Percentiles rank a stretch among this genome's conserved stretches.
Evolutionary conservation across 2,888 invertebrate species (phyloP).

Genomic region (Philopedon plagiatum): DNA sequence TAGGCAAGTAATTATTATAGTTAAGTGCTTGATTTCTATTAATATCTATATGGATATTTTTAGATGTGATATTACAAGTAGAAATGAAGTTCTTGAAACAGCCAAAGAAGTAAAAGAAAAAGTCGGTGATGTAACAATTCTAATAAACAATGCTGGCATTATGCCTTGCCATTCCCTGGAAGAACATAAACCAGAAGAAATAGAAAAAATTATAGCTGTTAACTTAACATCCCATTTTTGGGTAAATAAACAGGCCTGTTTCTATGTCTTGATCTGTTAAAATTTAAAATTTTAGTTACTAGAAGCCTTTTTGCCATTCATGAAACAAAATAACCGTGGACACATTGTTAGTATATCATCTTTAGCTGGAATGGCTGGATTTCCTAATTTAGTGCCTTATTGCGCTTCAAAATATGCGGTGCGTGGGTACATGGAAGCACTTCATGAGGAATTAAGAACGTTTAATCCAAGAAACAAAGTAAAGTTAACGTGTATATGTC

Average conservation of each 20-base stretch:
- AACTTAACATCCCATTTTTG: no score
- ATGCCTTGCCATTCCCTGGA: slow-evolving; percentile 84
- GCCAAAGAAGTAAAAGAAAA: slow-evolving; percentile 77
- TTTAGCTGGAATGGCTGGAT: slow-evolving; percentile 81
- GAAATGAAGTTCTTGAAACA: no score
- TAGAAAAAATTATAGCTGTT: no score
- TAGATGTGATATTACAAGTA: no score
- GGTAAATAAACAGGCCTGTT: no score
- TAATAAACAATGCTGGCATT: slow-evolving; percentile 91
- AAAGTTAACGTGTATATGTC: slow-evolving; percentile 84
- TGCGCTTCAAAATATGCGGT: slow-evolving; percentile 88
- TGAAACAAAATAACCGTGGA: slow-evolving; percentile 82
- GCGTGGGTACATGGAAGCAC: slow-evolving; percentile 86
- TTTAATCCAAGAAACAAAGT: slow-evolving; percentile 69
- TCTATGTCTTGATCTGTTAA: no score
- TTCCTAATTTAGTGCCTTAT: slow-evolving; percentile 84
- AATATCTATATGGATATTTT: no score
- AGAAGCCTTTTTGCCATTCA: slow-evolving; percentile 82
- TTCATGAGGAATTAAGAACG: slow-evolving; percentile 82
- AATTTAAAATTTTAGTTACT: no score
- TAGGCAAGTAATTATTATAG: no score
- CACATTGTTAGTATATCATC: slow-evolving; percentile 85
- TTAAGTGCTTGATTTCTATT: no score
- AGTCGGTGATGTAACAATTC: slow-evolving; percentile 83
- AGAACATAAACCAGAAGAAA: slow-evolving; percentile 77